Percentiles rank a stretch among this genome's conserved stretches.
Conservation (phyloP, 2,888 invertebrate genomes). For the Caenorhabditis japonica region DNA sequence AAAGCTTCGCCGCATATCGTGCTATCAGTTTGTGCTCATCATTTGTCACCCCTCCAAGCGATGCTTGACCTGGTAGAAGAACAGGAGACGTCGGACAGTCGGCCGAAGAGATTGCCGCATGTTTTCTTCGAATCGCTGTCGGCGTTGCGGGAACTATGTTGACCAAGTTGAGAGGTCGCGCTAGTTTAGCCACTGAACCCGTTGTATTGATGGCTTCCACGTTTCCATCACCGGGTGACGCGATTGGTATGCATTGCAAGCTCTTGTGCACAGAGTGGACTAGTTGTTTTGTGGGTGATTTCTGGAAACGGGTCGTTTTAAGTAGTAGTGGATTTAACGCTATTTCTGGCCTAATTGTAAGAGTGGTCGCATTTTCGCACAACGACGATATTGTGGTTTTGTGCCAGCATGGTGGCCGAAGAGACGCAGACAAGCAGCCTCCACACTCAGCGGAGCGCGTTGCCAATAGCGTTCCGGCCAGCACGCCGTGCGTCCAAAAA, state of each 20-base stretch:
- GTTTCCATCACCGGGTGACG: conserved; percentile 80
- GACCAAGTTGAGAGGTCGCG: conserved; percentile 92
- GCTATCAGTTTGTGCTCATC: conserved; percentile 86
- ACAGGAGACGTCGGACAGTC: conserved; percentile 62
- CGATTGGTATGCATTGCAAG: conserved; percentile 92
- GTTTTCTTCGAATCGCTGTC: conserved; percentile 64
- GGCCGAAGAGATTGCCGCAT: conserved; percentile 29
- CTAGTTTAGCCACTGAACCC: conserved; percentile 78
- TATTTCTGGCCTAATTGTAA: too few relatives aligned
- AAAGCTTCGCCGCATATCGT: conserved; percentile 93
- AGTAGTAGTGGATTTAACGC: too few relatives aligned
- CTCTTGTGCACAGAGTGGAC: conserved; percentile 96
- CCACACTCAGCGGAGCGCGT: too few relatives aligned
- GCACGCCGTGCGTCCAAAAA: too few relatives aligned
- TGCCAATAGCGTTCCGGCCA: too few relatives aligned
- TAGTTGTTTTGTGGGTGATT: conserved; percentile 93
- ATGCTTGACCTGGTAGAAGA: conserved; percentile 72
- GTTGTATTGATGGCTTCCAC: conserved; percentile 80
- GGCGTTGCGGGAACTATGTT: conserved; percentile 89
- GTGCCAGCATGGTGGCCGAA: too few relatives aligned
- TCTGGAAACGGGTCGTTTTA: too few relatives aligned
- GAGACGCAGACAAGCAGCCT: too few relatives aligned
- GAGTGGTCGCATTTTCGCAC: too few relatives aligned
- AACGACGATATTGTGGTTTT: too few relatives aligned
- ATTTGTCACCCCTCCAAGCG: conserved; percentile 70